Evolutionary conservation across 2,797 vertebrate genomes (phyloP).

Genomic region (Bradypus variegatus): DNA sequence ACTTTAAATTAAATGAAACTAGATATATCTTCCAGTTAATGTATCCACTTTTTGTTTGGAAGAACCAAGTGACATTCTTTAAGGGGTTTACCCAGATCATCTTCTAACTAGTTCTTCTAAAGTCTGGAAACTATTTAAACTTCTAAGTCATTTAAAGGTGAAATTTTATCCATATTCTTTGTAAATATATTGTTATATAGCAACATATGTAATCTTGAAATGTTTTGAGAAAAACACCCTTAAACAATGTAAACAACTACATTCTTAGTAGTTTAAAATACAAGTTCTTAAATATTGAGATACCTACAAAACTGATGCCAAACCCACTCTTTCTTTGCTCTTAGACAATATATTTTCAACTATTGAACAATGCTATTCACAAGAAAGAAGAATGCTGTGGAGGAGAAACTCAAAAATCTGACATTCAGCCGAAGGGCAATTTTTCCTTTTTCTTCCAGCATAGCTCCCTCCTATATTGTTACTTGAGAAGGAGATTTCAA

Average conservation of each 20-base stretch:
- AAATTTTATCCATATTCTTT: background rate
- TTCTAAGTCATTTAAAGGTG: background rate
- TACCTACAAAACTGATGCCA: background rate
- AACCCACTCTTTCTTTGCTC: background rate
- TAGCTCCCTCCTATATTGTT: background rate
- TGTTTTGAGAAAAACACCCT: background rate
- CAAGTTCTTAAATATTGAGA: background rate
- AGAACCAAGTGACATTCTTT: background rate
- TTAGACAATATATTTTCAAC: background rate
- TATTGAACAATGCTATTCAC: background rate
- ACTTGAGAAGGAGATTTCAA: background rate
- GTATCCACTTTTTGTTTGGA: background rate
- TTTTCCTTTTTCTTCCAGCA: background rate
- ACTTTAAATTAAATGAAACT: conserved; percentile 23
- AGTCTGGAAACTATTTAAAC: conserved; percentile 1
- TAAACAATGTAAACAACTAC: background rate
- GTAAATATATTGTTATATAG: background rate
- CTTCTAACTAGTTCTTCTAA: background rate
- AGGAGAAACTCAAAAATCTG: background rate
- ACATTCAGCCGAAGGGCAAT: background rate
- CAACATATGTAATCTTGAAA: background rate
- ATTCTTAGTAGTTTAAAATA: background rate
- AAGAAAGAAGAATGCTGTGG: background rate
- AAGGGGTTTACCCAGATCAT: background rate
- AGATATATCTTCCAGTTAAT: background rate